Base-by-base conservation (phyloP, 2,797 vertebrate genomes). In the Gobionotothen gibberifrons region DNA sequence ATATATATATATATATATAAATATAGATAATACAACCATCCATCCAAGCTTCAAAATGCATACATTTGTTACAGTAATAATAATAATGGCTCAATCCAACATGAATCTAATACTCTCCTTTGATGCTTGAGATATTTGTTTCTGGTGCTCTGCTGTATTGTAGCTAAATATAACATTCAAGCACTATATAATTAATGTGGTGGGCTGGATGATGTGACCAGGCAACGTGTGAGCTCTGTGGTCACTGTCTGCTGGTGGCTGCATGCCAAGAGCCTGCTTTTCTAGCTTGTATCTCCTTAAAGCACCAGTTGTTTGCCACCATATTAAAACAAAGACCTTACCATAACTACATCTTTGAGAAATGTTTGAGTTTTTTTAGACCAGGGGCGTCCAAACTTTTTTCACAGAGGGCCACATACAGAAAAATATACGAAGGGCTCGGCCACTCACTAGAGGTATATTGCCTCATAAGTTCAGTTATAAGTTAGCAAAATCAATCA, bases 191-290 rank as follows among this genome's bases (percentile, higher is more conserved):
- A 70, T 76, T 40, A 42, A 65, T 42, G 59, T 17, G 2, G n/a
- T 58, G 21, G 17, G 47, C 5, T 40, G 15, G 44, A 53, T 55
- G 63, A 21, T 51, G 51, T 56, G 21, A 60, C 44, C 46, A 49
- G 42, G 15, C 43, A 8, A 71, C 26, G 48, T n/a, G 42, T 62
- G 52, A 78, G 54, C 72, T 72, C 29, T 39, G 82, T 74, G 60
- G 46, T 75, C 36, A 12, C 65, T 57, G 61, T 55, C 49, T 36
- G 15, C 68, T 63, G 60, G 36, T 67, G 85, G 56, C 70, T 71
- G 13, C 52, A 11, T 63, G 79, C 82, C 74, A 82, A 64, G 19
- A 74, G 12, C 8, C 54, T 19, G 47, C 49, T 72, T 55, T 26
- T 51, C 69, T 21, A 39, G 36, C 53, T 77, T 56, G 42, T 74